These are phyloP conservation scores for Tinamus guttatus DNA, from an alignment of 2,113 vertebrate species.

Conservation along the genomic window DNA sequence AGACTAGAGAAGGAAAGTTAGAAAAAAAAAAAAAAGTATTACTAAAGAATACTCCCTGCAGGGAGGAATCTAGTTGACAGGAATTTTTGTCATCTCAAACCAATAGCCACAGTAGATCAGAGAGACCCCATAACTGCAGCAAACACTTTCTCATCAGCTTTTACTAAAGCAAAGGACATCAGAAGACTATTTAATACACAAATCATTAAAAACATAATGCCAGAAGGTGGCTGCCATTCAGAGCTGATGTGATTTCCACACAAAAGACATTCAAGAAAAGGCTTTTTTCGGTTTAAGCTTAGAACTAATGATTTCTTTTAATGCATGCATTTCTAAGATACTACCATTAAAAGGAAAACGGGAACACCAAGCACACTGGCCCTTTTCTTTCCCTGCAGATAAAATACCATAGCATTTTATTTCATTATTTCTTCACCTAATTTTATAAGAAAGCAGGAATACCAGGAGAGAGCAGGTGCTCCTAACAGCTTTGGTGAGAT, in stretches of 20 bases:
- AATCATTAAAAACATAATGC: constrained; percentile 23
- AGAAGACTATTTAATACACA: constrained; percentile 33
- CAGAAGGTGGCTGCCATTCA: constrained; percentile 40
- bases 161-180: not conserved
- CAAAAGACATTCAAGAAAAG: not conserved
- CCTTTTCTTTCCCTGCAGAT: not conserved
- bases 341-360: not conserved
- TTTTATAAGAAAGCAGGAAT: not conserved
- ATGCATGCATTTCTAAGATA: not conserved
- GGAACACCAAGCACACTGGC: not conserved
- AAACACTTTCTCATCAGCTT: constrained; percentile 35
- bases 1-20: not conserved
- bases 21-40: not conserved
- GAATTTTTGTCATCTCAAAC: constrained; percentile 35
- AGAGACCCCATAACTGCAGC: not conserved
- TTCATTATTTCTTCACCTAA: not conserved
- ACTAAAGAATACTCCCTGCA: not conserved
- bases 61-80: not conserved
- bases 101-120: constrained; percentile 30
- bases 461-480: not conserved
- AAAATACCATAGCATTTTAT: not conserved
- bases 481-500: not conserved
- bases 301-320: not conserved
- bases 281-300: not conserved
- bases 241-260: not conserved